These are phyloP conservation scores for Nudaria mundana DNA, from an alignment of 2,888 invertebrate species.

Conservation along the genomic window DNA sequence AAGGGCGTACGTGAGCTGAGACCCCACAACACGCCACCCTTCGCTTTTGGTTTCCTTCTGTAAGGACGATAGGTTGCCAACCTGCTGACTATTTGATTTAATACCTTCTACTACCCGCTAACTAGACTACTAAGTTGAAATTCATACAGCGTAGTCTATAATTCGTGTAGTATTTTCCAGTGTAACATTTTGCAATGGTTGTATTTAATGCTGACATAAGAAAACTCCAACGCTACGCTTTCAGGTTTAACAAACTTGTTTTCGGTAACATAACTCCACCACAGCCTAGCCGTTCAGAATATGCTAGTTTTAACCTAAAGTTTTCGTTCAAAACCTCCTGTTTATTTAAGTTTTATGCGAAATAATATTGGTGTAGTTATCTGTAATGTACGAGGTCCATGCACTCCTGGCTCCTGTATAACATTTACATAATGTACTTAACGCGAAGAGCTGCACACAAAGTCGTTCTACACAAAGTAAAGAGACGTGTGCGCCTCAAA, in stretches of 20 bases:
- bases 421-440: constrained; percentile 76
- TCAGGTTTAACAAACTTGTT: constrained; percentile 18
- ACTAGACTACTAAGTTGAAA: constrained; percentile 15
- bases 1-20: too few species aligned
- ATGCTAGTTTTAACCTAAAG: constrained; percentile 5
- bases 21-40: too few species aligned
- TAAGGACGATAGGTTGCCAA: too few species aligned
- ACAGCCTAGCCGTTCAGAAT: constrained; percentile 20
- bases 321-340: constrained; percentile 9
- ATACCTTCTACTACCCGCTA: too few species aligned
- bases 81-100: too few species aligned
- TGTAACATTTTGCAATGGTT: too few species aligned
- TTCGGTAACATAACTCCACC: constrained; percentile 21
- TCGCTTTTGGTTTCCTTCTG: too few species aligned
- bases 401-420: constrained; percentile 65
- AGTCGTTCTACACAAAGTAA: constrained; percentile 61
- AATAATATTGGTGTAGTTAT: constrained; percentile 64
- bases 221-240: constrained; percentile 20
- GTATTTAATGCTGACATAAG: constrained; percentile 18
- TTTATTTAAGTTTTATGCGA: constrained; percentile 37
- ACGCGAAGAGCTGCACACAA: constrained; percentile 65
- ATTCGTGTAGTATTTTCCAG: too few species aligned
- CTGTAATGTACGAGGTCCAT: constrained; percentile 52
- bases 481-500: constrained; percentile 48
- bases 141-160: constrained; percentile 20